Evolutionary conservation across 2,888 invertebrate genomes (phyloP).

Genomic region (Tipula confusa): DNA sequence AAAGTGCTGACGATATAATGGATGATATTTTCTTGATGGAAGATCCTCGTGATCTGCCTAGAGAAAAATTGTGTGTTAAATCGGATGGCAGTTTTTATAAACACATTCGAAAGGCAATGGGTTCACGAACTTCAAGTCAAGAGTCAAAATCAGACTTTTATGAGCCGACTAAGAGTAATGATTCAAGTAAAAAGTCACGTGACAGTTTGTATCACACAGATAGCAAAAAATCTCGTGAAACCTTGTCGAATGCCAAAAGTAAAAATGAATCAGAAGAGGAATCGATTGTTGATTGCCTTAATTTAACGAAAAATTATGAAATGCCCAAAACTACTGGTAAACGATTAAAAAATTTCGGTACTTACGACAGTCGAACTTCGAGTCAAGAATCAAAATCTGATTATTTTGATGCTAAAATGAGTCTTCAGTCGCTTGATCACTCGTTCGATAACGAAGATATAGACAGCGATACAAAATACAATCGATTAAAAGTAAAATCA

Average conservation of each 20-base stretch:
- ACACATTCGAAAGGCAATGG: constrained; percentile 59
- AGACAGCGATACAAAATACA: constrained; percentile 40
- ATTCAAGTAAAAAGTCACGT: constrained; percentile 61
- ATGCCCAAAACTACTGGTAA: constrained; percentile 51
- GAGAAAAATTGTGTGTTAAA: constrained; percentile 66
- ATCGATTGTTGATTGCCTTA: constrained; percentile 43
- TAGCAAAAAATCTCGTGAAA: constrained; percentile 62
- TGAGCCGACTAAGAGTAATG: constrained; percentile 60
- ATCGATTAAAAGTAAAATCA: constrained; percentile 53
- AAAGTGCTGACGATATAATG: constrained; percentile 64
- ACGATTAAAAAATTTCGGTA: constrained; percentile 44
- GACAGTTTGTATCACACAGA: constrained; percentile 63
- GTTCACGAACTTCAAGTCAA: constrained; percentile 64
- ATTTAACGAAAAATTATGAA: constrained; percentile 51
- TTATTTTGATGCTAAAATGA: constrained; percentile 61
- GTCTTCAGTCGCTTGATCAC: constrained; percentile 38
- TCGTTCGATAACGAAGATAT: constrained; percentile 37
- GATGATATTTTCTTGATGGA: constrained; percentile 74
- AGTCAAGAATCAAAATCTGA: constrained; percentile 69
- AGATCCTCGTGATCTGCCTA: constrained; percentile 67
- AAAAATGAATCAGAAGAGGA: constrained; percentile 57
- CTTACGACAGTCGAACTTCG: constrained; percentile 57
- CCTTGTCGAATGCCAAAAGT: constrained; percentile 52
- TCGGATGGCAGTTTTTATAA: constrained; percentile 71
- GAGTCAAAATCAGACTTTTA: constrained; percentile 67